These are phyloP conservation scores for Eonycteris spelaea DNA, from an alignment of 2,113 vertebrate species.

Conservation along the genomic window DNA sequence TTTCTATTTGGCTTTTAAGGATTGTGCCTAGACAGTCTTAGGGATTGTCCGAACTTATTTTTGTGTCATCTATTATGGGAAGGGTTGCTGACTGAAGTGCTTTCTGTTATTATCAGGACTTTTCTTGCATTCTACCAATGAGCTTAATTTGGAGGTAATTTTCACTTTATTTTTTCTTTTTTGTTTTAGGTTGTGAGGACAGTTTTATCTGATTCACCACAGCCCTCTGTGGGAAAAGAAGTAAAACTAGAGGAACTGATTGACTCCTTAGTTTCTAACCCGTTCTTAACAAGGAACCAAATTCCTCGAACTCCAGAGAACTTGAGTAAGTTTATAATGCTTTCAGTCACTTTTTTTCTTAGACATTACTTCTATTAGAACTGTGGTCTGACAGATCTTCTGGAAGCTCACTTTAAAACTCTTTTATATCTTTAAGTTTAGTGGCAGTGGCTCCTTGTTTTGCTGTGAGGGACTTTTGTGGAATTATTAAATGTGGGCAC, in stretches of 20 bases:
- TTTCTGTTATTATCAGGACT: not conserved
- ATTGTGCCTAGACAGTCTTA: not conserved
- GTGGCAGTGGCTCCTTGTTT: not conserved
- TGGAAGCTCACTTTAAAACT: not conserved
- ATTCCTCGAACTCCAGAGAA: conserved; percentile 91
- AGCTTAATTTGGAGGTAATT: not conserved
- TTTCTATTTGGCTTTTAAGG: not conserved
- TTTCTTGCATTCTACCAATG: not conserved
- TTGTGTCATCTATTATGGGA: not conserved
- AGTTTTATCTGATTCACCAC: conserved; percentile 78
- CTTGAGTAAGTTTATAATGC: conserved; percentile 85
- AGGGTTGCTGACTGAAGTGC: not conserved
- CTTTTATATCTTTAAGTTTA: not conserved
- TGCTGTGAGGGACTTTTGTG: not conserved
- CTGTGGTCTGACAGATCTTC: not conserved
- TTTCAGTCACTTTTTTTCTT: not conserved
- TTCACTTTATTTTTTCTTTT: conserved; percentile 46
- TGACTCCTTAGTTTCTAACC: conserved; percentile 80
- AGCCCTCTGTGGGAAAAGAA: conserved; percentile 54
- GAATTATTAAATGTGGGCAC: not conserved
- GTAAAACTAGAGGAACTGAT: conserved; percentile 83
- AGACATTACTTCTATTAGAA: not conserved
- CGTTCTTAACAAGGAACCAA: conserved; percentile 88
- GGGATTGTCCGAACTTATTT: not conserved
- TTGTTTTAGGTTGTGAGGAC: conserved; percentile 86